phyloP scores from a whole-genome alignment of 1,140 invertebrate species.

The Chironomus tepperi region DNA sequence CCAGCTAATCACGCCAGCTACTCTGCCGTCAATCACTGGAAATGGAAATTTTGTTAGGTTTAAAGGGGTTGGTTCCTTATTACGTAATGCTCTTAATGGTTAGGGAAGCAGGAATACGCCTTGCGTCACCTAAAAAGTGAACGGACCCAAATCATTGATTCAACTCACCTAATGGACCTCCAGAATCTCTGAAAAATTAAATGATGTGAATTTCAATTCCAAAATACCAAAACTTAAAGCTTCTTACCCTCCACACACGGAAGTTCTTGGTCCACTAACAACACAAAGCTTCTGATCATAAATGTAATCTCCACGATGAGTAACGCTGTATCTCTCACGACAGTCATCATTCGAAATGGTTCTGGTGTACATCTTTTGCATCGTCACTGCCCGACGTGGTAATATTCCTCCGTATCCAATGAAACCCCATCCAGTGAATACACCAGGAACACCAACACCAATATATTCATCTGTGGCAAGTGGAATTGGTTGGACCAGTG shows the following conservation, averaged over 20 bases:
- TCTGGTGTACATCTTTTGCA: background rate
- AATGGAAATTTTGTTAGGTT: too few relatives aligned
- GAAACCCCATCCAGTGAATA: background rate
- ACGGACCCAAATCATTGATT: too few relatives aligned
- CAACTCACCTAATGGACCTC: background rate
- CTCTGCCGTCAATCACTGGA: background rate
- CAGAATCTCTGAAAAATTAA: background rate
- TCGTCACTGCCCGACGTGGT: background rate
- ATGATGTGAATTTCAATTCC: background rate
- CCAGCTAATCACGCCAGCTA: background rate
- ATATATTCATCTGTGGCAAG: background rate
- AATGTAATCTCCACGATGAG: background rate
- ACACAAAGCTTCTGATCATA: background rate
- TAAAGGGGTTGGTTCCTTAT: too few relatives aligned
- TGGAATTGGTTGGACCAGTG: background rate
- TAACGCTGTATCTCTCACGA: background rate
- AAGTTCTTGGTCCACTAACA: conserved; percentile 18
- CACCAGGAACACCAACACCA: background rate
- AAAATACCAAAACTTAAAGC: background rate
- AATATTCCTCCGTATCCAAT: background rate
- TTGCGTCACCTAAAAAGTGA: too few relatives aligned
- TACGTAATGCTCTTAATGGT: too few relatives aligned
- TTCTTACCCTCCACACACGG: background rate
- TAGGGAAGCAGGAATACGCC: too few relatives aligned
- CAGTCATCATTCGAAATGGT: background rate